Conservation (phyloP, 1,140 invertebrate species). For the Thaumatotibia leucotreta region DNA sequence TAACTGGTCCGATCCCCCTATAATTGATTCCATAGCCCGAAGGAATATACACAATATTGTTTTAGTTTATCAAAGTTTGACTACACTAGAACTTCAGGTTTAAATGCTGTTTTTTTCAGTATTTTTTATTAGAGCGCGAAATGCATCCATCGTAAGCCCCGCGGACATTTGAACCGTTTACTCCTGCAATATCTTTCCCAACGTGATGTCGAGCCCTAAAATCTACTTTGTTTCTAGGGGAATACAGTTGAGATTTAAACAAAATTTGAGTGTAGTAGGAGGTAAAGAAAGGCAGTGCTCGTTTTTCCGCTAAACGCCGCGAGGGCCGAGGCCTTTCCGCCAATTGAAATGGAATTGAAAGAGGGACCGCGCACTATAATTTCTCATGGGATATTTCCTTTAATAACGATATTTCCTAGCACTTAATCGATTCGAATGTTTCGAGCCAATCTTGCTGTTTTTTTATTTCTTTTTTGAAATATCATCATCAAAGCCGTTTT, state of each 20-base stretch:
- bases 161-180: neutral
- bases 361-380: conserved; percentile 6
- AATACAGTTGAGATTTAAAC: neutral
- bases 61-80: neutral
- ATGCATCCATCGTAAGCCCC: neutral
- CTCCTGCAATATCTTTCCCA: neutral
- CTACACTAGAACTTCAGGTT: neutral
- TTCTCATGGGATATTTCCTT: conserved; percentile 6
- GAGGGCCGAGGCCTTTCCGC: neutral
- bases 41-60: neutral
- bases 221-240: neutral
- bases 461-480: neutral
- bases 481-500: neutral
- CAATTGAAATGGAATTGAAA: conserved; percentile 9
- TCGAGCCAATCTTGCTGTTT: neutral
- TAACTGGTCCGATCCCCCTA: too few species aligned
- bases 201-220: neutral
- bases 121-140: neutral
- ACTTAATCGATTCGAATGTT: neutral
- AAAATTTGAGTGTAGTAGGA: neutral
- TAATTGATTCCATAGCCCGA: neutral
- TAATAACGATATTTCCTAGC: conserved; percentile 10
- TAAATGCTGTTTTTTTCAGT: neutral
- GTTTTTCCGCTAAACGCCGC: neutral
- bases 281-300: neutral